Evolutionary conservation across 2,888 invertebrate genomes (phyloP).

Genomic region (Drosophila monieri): DNA sequence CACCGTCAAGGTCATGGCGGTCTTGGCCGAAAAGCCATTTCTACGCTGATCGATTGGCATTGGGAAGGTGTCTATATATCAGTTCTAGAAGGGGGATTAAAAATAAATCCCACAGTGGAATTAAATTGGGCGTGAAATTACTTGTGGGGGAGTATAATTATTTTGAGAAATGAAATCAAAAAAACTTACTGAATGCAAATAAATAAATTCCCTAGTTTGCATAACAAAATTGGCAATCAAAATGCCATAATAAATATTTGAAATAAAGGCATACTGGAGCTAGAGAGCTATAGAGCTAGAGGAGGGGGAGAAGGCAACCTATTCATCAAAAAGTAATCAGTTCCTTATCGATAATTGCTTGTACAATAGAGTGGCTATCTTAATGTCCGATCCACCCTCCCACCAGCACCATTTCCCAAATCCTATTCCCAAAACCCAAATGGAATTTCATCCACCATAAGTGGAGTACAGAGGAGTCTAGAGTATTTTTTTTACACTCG

Average conservation of each 20-base stretch:
- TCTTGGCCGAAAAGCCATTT: slow-evolving; percentile 32
- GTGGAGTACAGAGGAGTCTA: background rate
- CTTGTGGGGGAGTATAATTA: slow-evolving; percentile 12
- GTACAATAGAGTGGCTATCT: background rate
- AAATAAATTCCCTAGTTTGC: slow-evolving; percentile 5
- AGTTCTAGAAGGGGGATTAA: slow-evolving; percentile 15
- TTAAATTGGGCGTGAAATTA: slow-evolving; percentile 38
- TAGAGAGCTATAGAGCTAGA: too few species aligned
- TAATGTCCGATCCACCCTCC: slow-evolving; percentile 2
- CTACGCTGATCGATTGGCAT: slow-evolving; percentile 68
- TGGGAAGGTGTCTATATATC: slow-evolving; percentile 15
- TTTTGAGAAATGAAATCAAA: background rate
- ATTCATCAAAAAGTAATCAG: slow-evolving; percentile 5
- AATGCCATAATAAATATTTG: background rate
- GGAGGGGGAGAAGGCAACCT: background rate
- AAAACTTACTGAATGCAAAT: slow-evolving; percentile 4
- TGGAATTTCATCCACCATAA: background rate
- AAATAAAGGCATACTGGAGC: too few species aligned
- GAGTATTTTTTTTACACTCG: slow-evolving; percentile 1
- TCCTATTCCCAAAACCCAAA: slow-evolving; percentile 22
- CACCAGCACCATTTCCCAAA: background rate
- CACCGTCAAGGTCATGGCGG: slow-evolving; percentile 38
- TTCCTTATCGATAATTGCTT: slow-evolving; percentile 9
- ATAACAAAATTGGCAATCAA: slow-evolving; percentile 10
- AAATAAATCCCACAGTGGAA: slow-evolving; percentile 47